phyloP scores from a whole-genome alignment of 1,140 invertebrate species.

The Bombus vancouverensis region DNA sequence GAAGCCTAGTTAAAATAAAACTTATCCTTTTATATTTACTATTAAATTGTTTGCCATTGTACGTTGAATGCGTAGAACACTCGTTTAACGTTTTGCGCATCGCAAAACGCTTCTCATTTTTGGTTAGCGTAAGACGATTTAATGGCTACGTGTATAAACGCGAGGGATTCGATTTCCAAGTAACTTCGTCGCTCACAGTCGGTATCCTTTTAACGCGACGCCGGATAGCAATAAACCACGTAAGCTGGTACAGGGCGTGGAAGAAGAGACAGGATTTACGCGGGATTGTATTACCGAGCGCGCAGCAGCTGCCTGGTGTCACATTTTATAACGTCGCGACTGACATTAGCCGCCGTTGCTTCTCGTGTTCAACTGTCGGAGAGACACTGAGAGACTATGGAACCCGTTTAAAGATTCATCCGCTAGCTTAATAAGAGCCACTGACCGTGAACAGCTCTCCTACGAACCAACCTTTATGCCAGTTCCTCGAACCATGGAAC shows the following conservation, averaged over 20 bases:
- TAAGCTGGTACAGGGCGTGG: slow-evolving; percentile 35
- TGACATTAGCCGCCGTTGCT: slow-evolving; percentile 64
- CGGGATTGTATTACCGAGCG: slow-evolving; percentile 70
- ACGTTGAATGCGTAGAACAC: no score
- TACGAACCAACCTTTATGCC: background rate
- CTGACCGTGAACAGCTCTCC: background rate
- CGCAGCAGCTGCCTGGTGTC: slow-evolving; percentile 68
- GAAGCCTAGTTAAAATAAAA: background rate
- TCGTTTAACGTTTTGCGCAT: no score
- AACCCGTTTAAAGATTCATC: slow-evolving; percentile 48
- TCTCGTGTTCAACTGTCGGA: slow-evolving; percentile 40
- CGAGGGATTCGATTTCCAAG: background rate
- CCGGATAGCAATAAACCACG: slow-evolving; percentile 67
- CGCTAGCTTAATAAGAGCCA: slow-evolving; percentile 17
- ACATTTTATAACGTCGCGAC: slow-evolving; percentile 70
- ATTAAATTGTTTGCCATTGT: background rate
- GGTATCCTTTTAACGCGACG: slow-evolving; percentile 58
- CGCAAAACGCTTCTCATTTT: background rate
- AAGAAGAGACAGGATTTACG: slow-evolving; percentile 71
- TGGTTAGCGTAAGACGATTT: background rate
- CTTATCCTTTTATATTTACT: background rate
- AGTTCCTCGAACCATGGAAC: slow-evolving; percentile 33
- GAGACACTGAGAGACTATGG: slow-evolving; percentile 7
- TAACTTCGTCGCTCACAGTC: slow-evolving; percentile 36
- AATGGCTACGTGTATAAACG: background rate